phyloP scores from a whole-genome alignment of 2,888 invertebrate genomes.

The Pristionchus entomophagus region DNA sequence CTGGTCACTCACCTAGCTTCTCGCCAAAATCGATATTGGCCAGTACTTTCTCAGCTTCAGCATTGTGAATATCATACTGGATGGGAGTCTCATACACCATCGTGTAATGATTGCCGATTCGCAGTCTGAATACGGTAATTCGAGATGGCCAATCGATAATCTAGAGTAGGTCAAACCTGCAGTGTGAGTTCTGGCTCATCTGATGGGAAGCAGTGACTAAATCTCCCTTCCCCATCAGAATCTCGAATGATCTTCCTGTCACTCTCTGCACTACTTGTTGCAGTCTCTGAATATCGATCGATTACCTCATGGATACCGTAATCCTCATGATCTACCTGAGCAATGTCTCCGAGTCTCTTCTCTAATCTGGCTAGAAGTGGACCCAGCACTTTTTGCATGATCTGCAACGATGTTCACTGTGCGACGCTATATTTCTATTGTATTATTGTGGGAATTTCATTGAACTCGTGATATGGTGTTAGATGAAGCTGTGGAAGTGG shows the following conservation, averaged over 20 bases:
- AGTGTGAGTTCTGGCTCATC: slow-evolving; percentile 39
- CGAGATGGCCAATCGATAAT: not conserved
- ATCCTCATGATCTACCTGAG: slow-evolving; percentile 16
- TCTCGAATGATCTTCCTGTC: slow-evolving; percentile 10
- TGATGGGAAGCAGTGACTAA: slow-evolving; percentile 11
- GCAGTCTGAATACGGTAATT: not conserved
- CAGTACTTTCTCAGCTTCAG: not conserved
- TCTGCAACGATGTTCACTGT: not conserved
- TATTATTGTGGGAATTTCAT: not conserved
- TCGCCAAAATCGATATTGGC: slow-evolving; percentile 42
- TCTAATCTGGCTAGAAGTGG: not conserved
- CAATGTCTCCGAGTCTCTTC: slow-evolving; percentile 34
- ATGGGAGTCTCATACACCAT: slow-evolving; percentile 32
- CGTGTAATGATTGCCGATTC: not conserved
- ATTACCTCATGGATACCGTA: not conserved
- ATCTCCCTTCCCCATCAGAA: slow-evolving; percentile 36
- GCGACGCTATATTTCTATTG: too few species aligned
- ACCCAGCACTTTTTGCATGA: not conserved
- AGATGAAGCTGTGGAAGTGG: too few species aligned
- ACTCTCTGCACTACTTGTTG: not conserved
- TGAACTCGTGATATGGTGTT: too few species aligned
- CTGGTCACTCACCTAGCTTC: not conserved
- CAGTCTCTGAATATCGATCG: slow-evolving; percentile 14
- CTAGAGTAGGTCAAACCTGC: not conserved
- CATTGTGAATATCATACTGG: slow-evolving; percentile 16